Base-by-base conservation (phyloP, 2,113 vertebrate species). In the Peromyscus polionotus region DNA sequence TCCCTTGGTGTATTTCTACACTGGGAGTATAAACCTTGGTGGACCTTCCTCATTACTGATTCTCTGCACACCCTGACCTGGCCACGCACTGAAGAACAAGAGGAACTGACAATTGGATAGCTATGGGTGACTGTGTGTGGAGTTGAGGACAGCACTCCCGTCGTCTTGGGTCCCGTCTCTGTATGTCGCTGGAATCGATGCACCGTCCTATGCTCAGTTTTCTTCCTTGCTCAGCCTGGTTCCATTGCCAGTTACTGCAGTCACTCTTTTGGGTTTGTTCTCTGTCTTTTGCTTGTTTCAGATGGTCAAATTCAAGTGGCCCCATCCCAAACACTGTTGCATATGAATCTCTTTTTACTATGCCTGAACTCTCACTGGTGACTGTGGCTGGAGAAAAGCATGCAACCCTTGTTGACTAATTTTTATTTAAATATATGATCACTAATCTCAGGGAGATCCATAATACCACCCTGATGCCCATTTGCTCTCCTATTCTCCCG, bases 321-420 rank as follows among this genome's bases (percentile, higher is more conserved):
- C 77, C 84, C 76, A 77, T 45, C 5, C 54, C 12, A 94, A 26
- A 10, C 3, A 1, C 13, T 39, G 51, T 26, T 92, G 75, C 19
- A 59, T 70, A 90, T 36, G 86, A 59, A 28, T 83, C 39, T 88
- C 39, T 19, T 89, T 86, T 89, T 86, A 57, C 17, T 88, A n/a
- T 54, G 33, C 75, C 83, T 51, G 45, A 88, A 94, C 3, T 54
- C 94, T 31, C 19, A 48, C 42, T 67, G 39, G 19, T 57, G n/a
- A 90, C 28, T 87, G 42, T 83, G 80, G 26, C 42, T 90, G 24
- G 67, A 79, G 65, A 79, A 94, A 95, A 90, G 42, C 24, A 39
- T 45, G 5, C 5, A 87, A 33, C 26, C 13, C 61, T 54, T 92
- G 42, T n/a, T 48, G 79, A 84, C 24, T 39, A 13, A 72, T 76